Base-by-base conservation (phyloP, 2,797 vertebrate species). In the Acanthurus lineatus region DNA sequence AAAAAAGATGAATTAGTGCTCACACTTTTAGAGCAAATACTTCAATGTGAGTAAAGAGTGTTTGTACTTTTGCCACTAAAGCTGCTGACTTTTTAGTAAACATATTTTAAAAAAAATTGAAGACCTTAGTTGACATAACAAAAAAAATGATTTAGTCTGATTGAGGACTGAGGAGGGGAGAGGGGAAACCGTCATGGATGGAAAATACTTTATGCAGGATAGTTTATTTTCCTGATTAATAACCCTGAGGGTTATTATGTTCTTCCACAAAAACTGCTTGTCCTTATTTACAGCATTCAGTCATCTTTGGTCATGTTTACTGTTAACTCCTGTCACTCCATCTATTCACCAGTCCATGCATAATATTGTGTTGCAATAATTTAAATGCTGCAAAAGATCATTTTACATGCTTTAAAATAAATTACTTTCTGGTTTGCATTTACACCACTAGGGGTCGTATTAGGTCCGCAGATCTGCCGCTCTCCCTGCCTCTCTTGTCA, bases 361-460 rank as follows among this genome's bases (percentile, higher is more conserved):
- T 42, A 44, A 14, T 19, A 19, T 22, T 10, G 16, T 35, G 4
- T 14, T 19, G 10, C 6, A 10, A 32, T 14, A 25, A 12, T 1
- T 7, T 62, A 0, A n/a, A 20, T 42, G 11, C 53, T 25, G 20
- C 2, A 40, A 2, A 40, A n/a, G 10, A 53, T 42, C 0, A 28
- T 51, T 6, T 28, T 42, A 48, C n/a, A 9, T 51, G 11, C 8
- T n/a, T 19, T 3, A 16, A 15, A 11, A 5, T 20, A 28, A 79
- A 17, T 25, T 53, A 42, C 2, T 15, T 6, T n/a, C 28, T 20
- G 25, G 47, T 77, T 64, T 16, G 7, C 10, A 7, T 47, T 60
- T 38, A 0, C 28, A 28, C 88, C 92, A 78, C 90, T 93, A 96
- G 93, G 92, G 88, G 95, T 92, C 95, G 90, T 71, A 69, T 93